phyloP scores from a whole-genome alignment of 2,888 invertebrate species.

The Pyrrhosoma nymphula region DNA sequence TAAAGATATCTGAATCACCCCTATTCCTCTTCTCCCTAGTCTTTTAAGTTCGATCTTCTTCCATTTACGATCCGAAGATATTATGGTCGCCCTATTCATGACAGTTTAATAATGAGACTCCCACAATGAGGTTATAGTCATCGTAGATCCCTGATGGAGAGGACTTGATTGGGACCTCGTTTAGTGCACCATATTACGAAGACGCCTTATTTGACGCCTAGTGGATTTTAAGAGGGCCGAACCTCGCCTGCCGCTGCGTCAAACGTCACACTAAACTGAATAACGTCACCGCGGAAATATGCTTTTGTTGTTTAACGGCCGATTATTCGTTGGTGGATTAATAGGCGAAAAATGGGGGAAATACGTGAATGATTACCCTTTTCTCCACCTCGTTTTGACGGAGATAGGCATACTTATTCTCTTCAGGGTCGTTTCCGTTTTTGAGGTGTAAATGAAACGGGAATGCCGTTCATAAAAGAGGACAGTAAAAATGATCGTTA shows the following conservation, averaged over 20 bases:
- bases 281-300: slow-evolving; percentile 8
- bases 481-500: not conserved
- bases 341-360: slow-evolving; percentile 39
- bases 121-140: slow-evolving; percentile 5
- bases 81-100: not conserved
- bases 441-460: not conserved
- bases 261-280: not conserved
- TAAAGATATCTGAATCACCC: too few relatives aligned
- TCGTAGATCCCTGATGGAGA: not conserved
- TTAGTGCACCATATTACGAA: not conserved
- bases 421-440: not conserved
- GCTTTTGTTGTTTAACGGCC: slow-evolving; percentile 45
- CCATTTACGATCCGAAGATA: slow-evolving; percentile 34
- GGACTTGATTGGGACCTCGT: not conserved
- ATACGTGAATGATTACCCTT: not conserved
- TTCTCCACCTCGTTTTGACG: not conserved
- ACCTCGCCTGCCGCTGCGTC: not conserved
- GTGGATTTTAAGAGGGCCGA: not conserved
- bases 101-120: slow-evolving; percentile 32
- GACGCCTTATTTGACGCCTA: not conserved
- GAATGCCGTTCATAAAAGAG: not conserved
- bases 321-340: slow-evolving; percentile 6
- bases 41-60: slow-evolving; percentile 18
- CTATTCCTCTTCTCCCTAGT: not conserved
- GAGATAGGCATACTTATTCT: not conserved